Conservation (phyloP, 2,888 invertebrate species). For the Cephalotes varians region DNA sequence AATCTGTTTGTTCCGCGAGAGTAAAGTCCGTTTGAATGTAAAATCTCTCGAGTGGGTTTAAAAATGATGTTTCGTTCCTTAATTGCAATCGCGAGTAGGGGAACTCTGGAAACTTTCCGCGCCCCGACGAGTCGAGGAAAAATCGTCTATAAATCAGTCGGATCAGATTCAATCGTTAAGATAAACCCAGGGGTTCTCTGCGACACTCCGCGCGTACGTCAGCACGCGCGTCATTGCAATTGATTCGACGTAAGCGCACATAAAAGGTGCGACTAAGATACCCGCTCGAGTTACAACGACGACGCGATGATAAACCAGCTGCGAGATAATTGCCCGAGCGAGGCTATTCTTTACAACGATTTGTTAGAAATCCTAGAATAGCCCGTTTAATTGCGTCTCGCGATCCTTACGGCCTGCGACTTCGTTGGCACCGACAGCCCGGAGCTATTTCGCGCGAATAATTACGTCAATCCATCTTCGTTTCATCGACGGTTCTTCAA, state of each 20-base stretch:
- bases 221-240: constrained; percentile 37
- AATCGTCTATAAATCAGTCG: neutral
- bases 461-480: constrained; percentile 9
- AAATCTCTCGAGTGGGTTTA: neutral
- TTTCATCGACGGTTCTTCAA: neutral
- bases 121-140: neutral
- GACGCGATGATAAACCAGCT: constrained; percentile 18
- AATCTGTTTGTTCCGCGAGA: neutral
- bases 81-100: neutral
- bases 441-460: neutral
- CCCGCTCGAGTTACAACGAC: constrained; percentile 1
- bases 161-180: constrained; percentile 17
- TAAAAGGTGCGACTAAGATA: constrained; percentile 23
- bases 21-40: neutral
- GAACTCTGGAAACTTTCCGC: neutral
- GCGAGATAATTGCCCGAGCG: constrained; percentile 14
- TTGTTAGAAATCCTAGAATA: constrained; percentile 25
- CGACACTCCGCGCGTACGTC: constrained; percentile 24
- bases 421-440: neutral
- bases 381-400: constrained; percentile 9
- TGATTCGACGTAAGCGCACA: constrained; percentile 18
- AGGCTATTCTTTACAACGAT: constrained; percentile 3
- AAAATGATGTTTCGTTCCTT: neutral
- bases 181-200: neutral
- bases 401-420: neutral